A percentile compares a stretch with the other conserved stretches of the same genome.
phyloP scores from a whole-genome alignment of 53 echinoderm and acorn worm genomes.

The Mesocentrotus franciscanus region DNA sequence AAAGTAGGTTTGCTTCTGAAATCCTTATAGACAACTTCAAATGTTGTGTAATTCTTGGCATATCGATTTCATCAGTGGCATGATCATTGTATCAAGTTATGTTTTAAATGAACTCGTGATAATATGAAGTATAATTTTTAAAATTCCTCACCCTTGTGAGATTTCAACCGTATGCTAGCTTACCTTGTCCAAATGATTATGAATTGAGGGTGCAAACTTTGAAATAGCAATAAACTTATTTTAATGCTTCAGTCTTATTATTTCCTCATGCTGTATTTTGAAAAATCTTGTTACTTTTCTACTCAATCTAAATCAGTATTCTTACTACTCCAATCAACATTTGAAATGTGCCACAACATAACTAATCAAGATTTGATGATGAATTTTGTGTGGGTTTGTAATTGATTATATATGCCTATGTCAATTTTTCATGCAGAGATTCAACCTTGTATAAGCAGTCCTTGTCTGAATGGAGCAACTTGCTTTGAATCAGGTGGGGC shows the following conservation, averaged over 20 bases:
- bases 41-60: neutral
- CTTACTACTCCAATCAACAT: neutral
- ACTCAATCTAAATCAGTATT: neutral
- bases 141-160: no score
- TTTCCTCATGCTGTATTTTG: no score
- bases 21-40: neutral
- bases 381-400: no score
- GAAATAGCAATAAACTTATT: no score
- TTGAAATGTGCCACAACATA: no score
- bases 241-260: no score
- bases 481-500: slow-evolving; percentile 63
- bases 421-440: neutral
- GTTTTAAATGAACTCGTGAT: neutral
- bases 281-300: no score
- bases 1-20: neutral
- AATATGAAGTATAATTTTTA: neutral
- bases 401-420: neutral
- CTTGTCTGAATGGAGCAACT: slow-evolving; percentile 83
- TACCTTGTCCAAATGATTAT: no score
- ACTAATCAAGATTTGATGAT: no score
- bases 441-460: slow-evolving; percentile 69
- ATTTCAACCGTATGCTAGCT: no score
- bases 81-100: neutral
- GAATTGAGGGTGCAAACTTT: no score
- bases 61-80: neutral